These are phyloP conservation scores for Pteruthius melanotis DNA, from an alignment of 2,113 vertebrate genomes.

Conservation along the genomic window DNA sequence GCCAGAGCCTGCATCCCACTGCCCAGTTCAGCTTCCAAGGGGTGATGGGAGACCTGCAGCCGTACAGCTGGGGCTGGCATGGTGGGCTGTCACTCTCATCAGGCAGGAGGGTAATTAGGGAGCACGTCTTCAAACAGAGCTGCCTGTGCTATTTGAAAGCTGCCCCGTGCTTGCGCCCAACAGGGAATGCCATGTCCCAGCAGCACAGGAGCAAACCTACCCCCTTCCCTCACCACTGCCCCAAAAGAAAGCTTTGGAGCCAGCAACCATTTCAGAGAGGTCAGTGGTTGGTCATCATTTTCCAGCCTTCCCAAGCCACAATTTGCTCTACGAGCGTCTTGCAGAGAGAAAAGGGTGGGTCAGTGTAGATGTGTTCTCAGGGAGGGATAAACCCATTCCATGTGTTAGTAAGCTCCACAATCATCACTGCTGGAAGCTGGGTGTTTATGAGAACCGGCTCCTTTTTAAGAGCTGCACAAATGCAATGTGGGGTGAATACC, in stretches of 20 bases:
- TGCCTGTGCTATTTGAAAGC: not conserved
- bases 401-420: not conserved
- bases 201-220: not conserved
- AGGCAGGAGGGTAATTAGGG: not conserved
- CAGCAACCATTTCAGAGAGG: not conserved
- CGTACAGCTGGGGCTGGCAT: not conserved
- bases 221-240: not conserved
- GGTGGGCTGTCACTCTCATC: not conserved
- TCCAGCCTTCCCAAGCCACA: not conserved
- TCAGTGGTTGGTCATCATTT: not conserved
- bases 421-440: not conserved
- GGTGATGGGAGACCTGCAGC: not conserved
- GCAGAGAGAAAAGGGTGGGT: not conserved
- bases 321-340: not conserved
- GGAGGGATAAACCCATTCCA: not conserved
- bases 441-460: not conserved
- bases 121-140: not conserved
- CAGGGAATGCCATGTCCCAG: accelerated
- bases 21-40: not conserved
- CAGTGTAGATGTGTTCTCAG: not conserved
- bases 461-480: not conserved
- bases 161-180: accelerated
- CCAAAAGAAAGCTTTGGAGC: not conserved
- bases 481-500: not conserved
- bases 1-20: not conserved